Evolutionary conservation across 2,113 vertebrate genomes (phyloP).

Genomic region (Scomber colias): DNA sequence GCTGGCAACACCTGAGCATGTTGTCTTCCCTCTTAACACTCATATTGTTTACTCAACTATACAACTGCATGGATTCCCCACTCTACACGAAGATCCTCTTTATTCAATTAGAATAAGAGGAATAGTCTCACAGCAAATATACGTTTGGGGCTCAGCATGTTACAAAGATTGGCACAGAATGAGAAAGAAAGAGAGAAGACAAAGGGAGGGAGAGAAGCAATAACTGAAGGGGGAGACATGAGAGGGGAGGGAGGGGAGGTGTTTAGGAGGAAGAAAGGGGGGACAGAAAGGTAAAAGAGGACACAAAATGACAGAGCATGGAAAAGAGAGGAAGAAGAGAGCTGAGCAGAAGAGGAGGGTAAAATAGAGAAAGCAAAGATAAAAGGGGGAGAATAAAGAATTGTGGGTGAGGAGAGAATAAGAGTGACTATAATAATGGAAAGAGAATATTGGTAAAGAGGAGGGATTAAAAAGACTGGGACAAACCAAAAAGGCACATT

Average conservation of each 20-base stretch:
- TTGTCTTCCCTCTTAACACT: slow-evolving; percentile 22
- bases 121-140: slow-evolving; percentile 24
- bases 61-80: neutral
- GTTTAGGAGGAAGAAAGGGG: neutral
- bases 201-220: neutral
- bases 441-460: slow-evolving; percentile 34
- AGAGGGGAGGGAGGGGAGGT: neutral
- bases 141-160: slow-evolving; percentile 15
- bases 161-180: neutral
- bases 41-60: slow-evolving; percentile 36
- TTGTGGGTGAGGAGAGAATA: slow-evolving; percentile 13
- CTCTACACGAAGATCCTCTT: neutral
- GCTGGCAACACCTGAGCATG: slow-evolving; percentile 23
- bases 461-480: slow-evolving; percentile 30
- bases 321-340: slow-evolving; percentile 14
- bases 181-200: slow-evolving; percentile 5
- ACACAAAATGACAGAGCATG: neutral
- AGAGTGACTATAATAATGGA: slow-evolving; percentile 34
- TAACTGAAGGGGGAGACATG: neutral
- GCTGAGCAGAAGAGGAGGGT: neutral
- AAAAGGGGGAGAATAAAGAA: slow-evolving; percentile 43
- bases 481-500: slow-evolving; percentile 32
- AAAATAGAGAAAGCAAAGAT: slow-evolving; percentile 3
- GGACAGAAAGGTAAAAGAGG: neutral
- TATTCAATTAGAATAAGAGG: slow-evolving; percentile 23